Percentiles rank a stretch among this genome's conserved stretches.
phyloP scores from a whole-genome alignment of 2,797 vertebrate species.

The Scleropages formosus region DNA sequence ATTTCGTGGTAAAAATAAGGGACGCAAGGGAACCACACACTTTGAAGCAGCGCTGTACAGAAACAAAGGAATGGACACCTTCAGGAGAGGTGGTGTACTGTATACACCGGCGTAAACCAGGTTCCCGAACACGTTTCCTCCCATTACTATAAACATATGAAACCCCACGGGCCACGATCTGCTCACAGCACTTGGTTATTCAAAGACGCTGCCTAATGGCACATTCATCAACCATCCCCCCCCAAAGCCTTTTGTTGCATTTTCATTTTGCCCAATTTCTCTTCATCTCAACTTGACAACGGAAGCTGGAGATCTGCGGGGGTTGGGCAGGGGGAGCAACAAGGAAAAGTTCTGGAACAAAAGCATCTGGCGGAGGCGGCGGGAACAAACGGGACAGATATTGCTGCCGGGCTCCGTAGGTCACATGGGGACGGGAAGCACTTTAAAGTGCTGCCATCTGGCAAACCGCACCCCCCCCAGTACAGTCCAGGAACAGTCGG shows the following conservation, averaged over 20 bases:
- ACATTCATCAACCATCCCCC: not conserved
- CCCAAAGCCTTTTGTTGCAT: not conserved
- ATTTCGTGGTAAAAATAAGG: too few relatives aligned
- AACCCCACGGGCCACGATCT: not conserved
- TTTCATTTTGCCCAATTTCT: not conserved
- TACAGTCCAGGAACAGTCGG: conserved; percentile 40
- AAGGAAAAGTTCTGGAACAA: not conserved
- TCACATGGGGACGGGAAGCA: not conserved
- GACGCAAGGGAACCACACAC: too few relatives aligned
- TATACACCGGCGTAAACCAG: too few relatives aligned
- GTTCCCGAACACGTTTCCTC: not conserved
- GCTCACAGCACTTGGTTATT: not conserved
- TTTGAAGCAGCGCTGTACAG: too few relatives aligned
- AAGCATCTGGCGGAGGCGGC: not conserved
- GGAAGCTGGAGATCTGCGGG: not conserved
- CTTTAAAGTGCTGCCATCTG: conserved; percentile 21
- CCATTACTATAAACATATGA: not conserved
- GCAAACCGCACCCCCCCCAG: conserved; percentile 11
- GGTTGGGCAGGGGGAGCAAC: not conserved
- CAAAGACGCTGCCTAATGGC: not conserved
- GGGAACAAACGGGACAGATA: conserved; percentile 8
- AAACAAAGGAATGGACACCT: too few relatives aligned
- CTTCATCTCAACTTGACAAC: not conserved
- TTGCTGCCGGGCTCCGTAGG: conserved; percentile 15
- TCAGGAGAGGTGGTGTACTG: too few relatives aligned